Conservation (phyloP, 2,888 invertebrate genomes). For the Chymomyza fuscimana region DNA sequence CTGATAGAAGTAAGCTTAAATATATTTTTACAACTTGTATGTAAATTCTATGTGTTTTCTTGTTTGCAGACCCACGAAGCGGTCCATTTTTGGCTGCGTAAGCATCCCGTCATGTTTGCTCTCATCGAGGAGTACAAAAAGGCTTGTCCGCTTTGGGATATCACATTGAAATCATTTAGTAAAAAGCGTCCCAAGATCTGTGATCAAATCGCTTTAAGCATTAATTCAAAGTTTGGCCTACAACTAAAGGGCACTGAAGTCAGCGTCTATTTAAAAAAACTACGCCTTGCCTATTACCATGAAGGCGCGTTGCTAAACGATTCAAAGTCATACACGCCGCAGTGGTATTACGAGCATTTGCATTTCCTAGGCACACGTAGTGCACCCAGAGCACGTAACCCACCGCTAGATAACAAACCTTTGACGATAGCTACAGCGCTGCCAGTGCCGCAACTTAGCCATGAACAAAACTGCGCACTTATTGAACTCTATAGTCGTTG, state of each 20-base stretch:
- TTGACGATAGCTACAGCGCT: not conserved
- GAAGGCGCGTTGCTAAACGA: constrained; percentile 24
- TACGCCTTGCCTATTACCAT: constrained; percentile 20
- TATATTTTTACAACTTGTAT: not conserved
- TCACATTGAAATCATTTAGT: constrained; percentile 18
- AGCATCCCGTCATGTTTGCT: constrained; percentile 44
- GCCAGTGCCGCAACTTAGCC: constrained; percentile 32
- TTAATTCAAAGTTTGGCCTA: constrained; percentile 26
- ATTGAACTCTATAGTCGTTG: constrained; percentile 42
- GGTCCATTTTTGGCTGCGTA: constrained; percentile 31
- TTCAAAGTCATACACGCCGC: not conserved
- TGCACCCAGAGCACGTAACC: not conserved
- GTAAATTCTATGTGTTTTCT: not conserved
- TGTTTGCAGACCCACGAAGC: constrained; percentile 4
- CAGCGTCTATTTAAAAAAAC: constrained; percentile 12
- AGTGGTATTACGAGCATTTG: constrained; percentile 31
- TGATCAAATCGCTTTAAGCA: constrained; percentile 21
- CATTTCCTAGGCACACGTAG: constrained; percentile 21
- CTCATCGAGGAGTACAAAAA: constrained; percentile 32
- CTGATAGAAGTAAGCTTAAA: not conserved
- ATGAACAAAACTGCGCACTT: constrained; percentile 29
- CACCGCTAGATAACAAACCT: not conserved
- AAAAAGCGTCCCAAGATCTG: constrained; percentile 27
- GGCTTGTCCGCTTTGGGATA: constrained; percentile 35
- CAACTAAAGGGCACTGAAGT: constrained; percentile 23